Evolutionary conservation across 2,888 invertebrate species (phyloP).

Genomic region (Tolmerus cingulatus): DNA sequence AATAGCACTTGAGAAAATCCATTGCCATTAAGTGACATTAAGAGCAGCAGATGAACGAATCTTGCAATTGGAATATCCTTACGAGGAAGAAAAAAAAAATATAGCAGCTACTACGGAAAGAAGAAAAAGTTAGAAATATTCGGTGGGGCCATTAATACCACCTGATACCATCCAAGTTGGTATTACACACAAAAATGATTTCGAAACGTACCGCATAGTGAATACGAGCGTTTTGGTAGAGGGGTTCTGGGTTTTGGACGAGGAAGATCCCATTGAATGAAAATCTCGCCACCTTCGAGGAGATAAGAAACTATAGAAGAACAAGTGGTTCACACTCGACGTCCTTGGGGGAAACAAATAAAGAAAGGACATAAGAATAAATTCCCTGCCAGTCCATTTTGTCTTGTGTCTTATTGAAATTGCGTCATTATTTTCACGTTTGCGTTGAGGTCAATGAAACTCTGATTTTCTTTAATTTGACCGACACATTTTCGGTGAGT

Average conservation of each 20-base stretch:
- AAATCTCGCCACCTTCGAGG: not conserved
- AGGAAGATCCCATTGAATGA: not conserved
- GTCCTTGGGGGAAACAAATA: not conserved
- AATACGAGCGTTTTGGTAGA: not conserved
- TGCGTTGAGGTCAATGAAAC: not conserved
- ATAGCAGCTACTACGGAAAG: not conserved
- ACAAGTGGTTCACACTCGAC: not conserved
- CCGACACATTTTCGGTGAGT: not conserved
- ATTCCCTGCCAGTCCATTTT: not conserved
- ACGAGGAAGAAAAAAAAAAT: not conserved
- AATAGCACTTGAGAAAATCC: not conserved
- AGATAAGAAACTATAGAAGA: not conserved
- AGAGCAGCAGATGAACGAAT: not conserved
- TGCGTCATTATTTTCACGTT: not conserved
- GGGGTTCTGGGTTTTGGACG: not conserved
- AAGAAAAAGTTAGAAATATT: not conserved
- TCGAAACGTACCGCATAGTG: not conserved
- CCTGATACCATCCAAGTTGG: not conserved
- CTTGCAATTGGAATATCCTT: not conserved
- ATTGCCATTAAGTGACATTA: not conserved
- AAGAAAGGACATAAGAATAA: not conserved
- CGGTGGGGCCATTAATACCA: not conserved
- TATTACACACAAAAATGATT: not conserved
- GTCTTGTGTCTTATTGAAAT: not conserved
- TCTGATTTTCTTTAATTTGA: not conserved